phyloP scores from a whole-genome alignment of 2,113 vertebrate genomes.

The Toxostoma redivivum region DNA sequence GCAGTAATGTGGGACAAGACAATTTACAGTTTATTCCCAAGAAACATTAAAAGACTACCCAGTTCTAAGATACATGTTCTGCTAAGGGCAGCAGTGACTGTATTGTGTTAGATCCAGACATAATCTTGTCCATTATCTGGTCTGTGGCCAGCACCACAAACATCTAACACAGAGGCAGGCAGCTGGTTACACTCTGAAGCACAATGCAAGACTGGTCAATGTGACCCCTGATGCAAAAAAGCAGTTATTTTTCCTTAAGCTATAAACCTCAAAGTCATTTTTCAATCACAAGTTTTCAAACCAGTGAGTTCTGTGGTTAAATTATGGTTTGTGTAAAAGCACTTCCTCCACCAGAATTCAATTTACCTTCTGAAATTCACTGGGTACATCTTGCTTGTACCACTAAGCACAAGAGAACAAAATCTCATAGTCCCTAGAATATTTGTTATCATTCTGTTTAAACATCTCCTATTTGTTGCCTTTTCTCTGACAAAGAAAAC shows the following conservation, averaged over 20 bases:
- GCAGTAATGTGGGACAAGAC: neutral
- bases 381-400: neutral
- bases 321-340: neutral
- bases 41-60: neutral
- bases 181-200: neutral
- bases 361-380: neutral
- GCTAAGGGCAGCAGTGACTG: neutral
- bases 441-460: neutral
- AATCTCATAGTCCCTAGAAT: neutral
- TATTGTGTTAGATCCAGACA: neutral
- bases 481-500: neutral
- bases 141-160: neutral
- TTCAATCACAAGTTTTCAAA: neutral
- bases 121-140: neutral
- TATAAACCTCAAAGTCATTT: neutral
- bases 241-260: neutral
- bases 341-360: neutral
- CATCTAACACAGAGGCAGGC: neutral
- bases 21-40: neutral
- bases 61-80: neutral
- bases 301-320: neutral
- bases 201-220: neutral
- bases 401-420: neutral
- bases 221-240: neutral
- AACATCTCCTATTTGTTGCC: neutral